phyloP scores from a whole-genome alignment of 2,113 vertebrate species.

The Paralichthys olivaceus region DNA sequence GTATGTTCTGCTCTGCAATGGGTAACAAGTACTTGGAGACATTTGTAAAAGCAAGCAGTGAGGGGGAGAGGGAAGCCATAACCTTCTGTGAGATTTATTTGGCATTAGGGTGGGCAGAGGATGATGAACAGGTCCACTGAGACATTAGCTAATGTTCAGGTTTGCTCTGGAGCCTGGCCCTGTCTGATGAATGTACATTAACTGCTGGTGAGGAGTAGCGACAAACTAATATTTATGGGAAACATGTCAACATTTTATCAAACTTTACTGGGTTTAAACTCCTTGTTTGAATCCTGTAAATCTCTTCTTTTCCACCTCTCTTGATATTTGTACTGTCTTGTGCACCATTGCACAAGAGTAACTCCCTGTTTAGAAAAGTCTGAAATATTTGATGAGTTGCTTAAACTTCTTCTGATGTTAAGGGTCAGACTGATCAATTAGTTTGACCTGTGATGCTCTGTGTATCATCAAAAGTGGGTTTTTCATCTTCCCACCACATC shows the following conservation, averaged over 20 bases:
- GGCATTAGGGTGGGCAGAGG: constrained; percentile 46
- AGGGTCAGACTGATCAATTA: constrained; percentile 36
- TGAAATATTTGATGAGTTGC: constrained; percentile 22
- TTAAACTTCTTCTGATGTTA: constrained; percentile 13
- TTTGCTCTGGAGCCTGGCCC: constrained; percentile 17
- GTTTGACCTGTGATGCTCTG: constrained; percentile 16
- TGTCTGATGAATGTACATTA: constrained; percentile 42
- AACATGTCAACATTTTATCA: too few species aligned
- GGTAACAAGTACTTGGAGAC: constrained; percentile 49
- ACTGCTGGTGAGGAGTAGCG: background rate
- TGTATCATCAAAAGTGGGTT: constrained; percentile 36
- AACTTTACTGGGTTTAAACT: too few species aligned
- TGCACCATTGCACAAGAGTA: constrained; percentile 1
- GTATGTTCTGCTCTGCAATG: constrained; percentile 24
- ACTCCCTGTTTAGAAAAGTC: constrained; percentile 14
- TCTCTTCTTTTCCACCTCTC: background rate
- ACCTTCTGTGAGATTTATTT: constrained; percentile 56
- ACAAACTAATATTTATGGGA: constrained; percentile 44
- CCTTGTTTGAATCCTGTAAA: too few species aligned
- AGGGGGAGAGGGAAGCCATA: constrained; percentile 19
- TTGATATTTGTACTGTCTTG: background rate
- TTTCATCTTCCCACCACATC: constrained; percentile 27
- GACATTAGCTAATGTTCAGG: constrained; percentile 54
- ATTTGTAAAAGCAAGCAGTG: constrained; percentile 42
- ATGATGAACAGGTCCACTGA: constrained; percentile 59